Percentiles rank a stretch among this genome's conserved stretches.
Conservation (phyloP, 1,140 invertebrate species). For the Drosophila pseudoobscura region DNA sequence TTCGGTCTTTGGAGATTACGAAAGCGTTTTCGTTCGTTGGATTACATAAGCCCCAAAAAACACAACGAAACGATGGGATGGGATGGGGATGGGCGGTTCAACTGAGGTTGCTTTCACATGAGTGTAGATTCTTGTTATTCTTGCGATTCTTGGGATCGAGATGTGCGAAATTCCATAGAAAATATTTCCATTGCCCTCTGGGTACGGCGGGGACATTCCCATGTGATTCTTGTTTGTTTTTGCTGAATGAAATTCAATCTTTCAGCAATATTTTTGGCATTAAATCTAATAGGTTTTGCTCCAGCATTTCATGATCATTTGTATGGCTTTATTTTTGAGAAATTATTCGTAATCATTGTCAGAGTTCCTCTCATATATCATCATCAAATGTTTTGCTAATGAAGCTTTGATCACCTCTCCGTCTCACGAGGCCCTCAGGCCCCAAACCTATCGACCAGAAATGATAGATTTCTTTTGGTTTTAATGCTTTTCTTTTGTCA, state of each 20-base stretch:
- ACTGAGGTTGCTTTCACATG: constrained; percentile 13
- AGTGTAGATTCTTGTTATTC: neutral
- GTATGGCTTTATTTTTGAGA: too few species aligned
- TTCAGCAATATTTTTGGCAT: constrained; percentile 2
- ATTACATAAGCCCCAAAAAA: constrained; percentile 33
- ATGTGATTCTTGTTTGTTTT: constrained; percentile 22
- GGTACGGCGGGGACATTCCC: neutral
- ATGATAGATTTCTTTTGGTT: constrained; percentile 16
- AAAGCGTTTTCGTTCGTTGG: constrained; percentile 37
- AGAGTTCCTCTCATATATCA: constrained; percentile 21
- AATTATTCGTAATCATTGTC: too few species aligned
- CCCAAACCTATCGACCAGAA: constrained; percentile 27
- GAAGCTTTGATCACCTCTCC: too few species aligned
- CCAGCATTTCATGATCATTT: constrained; percentile 4
- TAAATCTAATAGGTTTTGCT: constrained; percentile 19
- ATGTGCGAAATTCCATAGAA: neutral
- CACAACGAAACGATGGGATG: neutral
- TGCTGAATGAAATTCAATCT: constrained; percentile 28
- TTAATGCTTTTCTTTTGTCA: constrained; percentile 42
- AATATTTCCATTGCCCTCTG: neutral
- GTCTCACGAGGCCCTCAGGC: too few species aligned
- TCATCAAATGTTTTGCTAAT: constrained; percentile 16
- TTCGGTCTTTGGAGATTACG: constrained; percentile 43
- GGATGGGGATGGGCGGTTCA: constrained; percentile 13
- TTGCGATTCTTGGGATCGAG: neutral